A percentile compares a stretch with the other conserved stretches of the same genome.
Evolutionary conservation across 2,113 vertebrate genomes (phyloP).

Genomic region (Corythaixoides concolor): DNA sequence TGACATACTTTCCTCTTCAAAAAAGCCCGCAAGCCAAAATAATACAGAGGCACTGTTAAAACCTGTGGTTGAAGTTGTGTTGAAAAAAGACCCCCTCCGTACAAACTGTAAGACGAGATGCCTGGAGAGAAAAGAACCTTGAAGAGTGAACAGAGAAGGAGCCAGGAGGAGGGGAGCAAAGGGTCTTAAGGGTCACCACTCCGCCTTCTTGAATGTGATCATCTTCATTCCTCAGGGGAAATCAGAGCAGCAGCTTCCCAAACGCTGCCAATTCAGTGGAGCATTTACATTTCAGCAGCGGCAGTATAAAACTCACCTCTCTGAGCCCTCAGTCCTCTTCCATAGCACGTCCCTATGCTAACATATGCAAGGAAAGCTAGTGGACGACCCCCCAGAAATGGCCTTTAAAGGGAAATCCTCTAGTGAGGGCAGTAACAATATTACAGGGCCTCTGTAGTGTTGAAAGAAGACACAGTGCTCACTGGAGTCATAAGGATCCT

Average conservation of each 20-base stretch:
- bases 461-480: neutral
- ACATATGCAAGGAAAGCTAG: rapidly evolving
- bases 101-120: neutral
- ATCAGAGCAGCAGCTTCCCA: neutral
- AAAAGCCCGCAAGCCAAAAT: neutral
- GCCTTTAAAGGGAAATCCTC: neutral
- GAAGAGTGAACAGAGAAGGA: neutral
- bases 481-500: neutral
- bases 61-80: neutral
- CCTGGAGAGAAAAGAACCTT: neutral
- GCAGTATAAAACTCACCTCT: neutral
- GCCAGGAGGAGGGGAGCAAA: neutral
- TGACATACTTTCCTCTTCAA: neutral
- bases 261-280: rapidly evolving
- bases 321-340: neutral
- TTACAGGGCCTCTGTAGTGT: neutral
- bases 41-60: neutral
- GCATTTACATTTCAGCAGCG: neutral
- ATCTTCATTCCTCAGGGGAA: neutral
- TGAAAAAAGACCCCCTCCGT: neutral
- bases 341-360: neutral
- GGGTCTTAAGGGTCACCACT: neutral
- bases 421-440: neutral
- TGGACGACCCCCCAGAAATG: neutral
- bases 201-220: rapidly evolving